Base-by-base conservation (phyloP, 2,113 vertebrate species). In the Saiga tatarica region DNA sequence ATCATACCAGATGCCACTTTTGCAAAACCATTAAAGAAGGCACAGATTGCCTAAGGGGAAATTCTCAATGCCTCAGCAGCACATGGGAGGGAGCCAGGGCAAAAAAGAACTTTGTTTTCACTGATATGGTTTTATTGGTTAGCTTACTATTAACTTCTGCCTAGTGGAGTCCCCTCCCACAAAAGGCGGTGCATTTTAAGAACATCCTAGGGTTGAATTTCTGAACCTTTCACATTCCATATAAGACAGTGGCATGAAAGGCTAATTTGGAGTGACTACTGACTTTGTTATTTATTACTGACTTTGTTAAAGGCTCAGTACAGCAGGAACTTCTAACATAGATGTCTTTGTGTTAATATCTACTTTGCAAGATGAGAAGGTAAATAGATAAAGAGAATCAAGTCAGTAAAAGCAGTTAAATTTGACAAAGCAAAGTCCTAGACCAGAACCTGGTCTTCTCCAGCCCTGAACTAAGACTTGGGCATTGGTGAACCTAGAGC, bases 151-250 rank as follows among this genome's bases (percentile, higher is more conserved):
- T 64, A 78, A 62, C 50, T 57, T 97, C 33, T 45, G 42, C 55
- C 55, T 87, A 9, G 33, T 81, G 2, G 5, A 6, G n/a, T 50
- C 36, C 25, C 53, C 55, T 15, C 45, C 47, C 33, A 33, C 45
- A 47, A 42, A 88, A n/a, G 19, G 30, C 25, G 60, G 78, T 39
- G 17, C 36, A 67, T 76, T 57, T 78, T 82, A 59, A 52, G 39
- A 89, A 82, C 39, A 42, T 97, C 42, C 30, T 60, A 39, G 36
- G 50, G 16, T 55, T 93, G 92, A 52, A 83, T 89, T 95, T 94
- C n/a, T 83, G 78, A 96, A 84, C 3, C 13, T 53, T 94, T n/a
- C 25, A 36, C 23, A 59, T 25, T 93, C n/a, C n/a, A 8, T 83
- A 23, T n/a, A 33, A 57, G 23, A 60, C n/a, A 50, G 3, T 89